A percentile compares a stretch with the other conserved stretches of the same genome.
Evolutionary conservation across 2,888 invertebrate species (phyloP).

Genomic region (Stenodema calcarata): DNA sequence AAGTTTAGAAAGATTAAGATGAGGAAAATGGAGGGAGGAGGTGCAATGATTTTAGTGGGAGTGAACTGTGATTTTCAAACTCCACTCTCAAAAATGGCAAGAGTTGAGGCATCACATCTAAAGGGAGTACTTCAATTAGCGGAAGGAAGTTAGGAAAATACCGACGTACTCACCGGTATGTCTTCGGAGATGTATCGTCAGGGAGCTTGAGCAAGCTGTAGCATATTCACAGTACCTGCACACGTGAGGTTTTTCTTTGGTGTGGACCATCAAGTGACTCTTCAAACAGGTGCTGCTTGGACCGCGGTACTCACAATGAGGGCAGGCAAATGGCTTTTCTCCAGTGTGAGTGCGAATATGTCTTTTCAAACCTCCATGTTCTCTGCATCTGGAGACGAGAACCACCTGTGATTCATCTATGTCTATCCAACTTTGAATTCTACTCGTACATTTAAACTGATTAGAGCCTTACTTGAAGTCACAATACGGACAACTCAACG

Average conservation of each 20-base stretch:
- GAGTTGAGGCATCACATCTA: no score
- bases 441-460: no score
- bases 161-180: constrained; percentile 37
- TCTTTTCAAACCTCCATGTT: neutral
- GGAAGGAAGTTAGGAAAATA: no score
- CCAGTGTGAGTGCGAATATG: neutral
- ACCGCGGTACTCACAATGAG: constrained; percentile 1
- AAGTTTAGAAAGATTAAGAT: no score
- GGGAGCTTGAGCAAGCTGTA: constrained; percentile 8
- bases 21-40: no score
- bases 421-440: no score
- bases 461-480: neutral
- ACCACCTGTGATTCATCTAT: neutral
- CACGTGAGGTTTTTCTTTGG: constrained; percentile 31
- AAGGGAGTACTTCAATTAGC: no score
- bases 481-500: neutral
- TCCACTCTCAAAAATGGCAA: no score
- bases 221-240: constrained; percentile 29
- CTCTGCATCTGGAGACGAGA: neutral
- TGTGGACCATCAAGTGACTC: constrained; percentile 22
- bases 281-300: constrained; percentile 15
- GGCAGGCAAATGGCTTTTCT: constrained; percentile 12
- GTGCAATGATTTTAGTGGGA: no score
- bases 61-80: no score
- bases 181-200: constrained; percentile 45